These are phyloP conservation scores for Calcarius lapponicus DNA, from an alignment of 2,797 vertebrate species.

Conservation along the genomic window DNA sequence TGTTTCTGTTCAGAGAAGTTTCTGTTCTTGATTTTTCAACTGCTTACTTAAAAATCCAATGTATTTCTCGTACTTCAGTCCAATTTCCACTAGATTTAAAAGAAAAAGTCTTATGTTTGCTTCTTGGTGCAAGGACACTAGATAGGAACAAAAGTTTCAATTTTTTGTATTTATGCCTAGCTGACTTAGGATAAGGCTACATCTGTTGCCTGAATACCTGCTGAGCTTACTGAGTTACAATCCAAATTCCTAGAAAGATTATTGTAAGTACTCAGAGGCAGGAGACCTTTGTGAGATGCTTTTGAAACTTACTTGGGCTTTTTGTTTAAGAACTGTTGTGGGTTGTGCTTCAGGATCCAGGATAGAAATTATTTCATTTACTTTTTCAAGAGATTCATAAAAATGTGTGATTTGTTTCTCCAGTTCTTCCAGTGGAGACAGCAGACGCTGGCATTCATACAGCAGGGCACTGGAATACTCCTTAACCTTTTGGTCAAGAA, in stretches of 20 bases:
- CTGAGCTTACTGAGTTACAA: background rate
- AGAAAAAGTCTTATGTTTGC: background rate
- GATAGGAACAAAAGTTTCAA: background rate
- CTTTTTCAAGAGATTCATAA: slow-evolving; percentile 92
- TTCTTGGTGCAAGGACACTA: background rate
- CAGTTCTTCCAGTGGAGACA: slow-evolving; percentile 89
- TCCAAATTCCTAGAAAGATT: background rate
- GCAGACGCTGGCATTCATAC: slow-evolving; percentile 87
- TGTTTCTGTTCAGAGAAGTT: too few species aligned
- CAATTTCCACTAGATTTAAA: background rate
- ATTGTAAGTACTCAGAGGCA: background rate
- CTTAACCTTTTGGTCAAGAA: slow-evolving; percentile 83
- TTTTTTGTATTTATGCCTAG: background rate
- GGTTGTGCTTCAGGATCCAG: slow-evolving; percentile 83
- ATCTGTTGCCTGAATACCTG: background rate
- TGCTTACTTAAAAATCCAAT: background rate
- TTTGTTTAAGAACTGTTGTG: slow-evolving; percentile 88
- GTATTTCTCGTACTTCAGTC: background rate
- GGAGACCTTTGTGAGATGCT: background rate
- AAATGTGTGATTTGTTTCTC: slow-evolving; percentile 93
- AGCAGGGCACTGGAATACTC: slow-evolving; percentile 85
- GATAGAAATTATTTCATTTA: slow-evolving; percentile 85
- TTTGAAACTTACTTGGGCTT: slow-evolving; percentile 87
- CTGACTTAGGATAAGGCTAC: background rate
- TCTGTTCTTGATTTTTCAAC: background rate